phyloP scores from a whole-genome alignment of 2,113 vertebrate species.

The Pachyramphus minor region DNA sequence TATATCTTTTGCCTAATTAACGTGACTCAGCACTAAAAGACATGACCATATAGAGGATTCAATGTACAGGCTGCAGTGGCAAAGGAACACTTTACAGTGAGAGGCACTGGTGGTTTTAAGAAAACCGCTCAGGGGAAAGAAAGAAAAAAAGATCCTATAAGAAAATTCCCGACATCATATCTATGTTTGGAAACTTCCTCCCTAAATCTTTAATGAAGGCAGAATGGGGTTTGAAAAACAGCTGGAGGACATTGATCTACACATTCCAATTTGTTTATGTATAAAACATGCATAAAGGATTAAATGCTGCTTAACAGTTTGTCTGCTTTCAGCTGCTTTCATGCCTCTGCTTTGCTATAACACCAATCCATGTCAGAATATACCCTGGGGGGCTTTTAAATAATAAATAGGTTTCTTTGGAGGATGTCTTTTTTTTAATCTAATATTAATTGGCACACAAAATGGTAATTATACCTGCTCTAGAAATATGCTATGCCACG shows the following conservation, averaged over 20 bases:
- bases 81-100: not conserved
- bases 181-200: constrained; percentile 58
- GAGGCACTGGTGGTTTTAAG: constrained; percentile 11
- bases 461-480: constrained; percentile 34
- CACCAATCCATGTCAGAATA: constrained; percentile 42
- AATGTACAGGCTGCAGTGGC: not conserved
- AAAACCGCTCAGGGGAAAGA: not conserved
- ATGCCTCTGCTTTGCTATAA: constrained; percentile 15
- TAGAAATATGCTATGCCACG: constrained; percentile 1
- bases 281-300: constrained; percentile 75
- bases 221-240: constrained; percentile 70
- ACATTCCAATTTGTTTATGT: constrained; percentile 73
- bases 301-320: constrained; percentile 68
- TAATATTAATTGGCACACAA: constrained; percentile 67
- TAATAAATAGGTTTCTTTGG: constrained; percentile 64
- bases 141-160: not conserved
- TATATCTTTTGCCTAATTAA: constrained; percentile 49
- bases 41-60: not conserved
- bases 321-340: constrained; percentile 52
- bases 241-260: constrained; percentile 74
- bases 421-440: constrained; percentile 34
- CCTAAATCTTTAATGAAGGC: constrained; percentile 50
- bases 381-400: constrained; percentile 55
- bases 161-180: not conserved
- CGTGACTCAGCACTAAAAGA: not conserved